Evolutionary conservation across 2,797 vertebrate genomes (phyloP).

Genomic region (Hemitrygon akajei): DNA sequence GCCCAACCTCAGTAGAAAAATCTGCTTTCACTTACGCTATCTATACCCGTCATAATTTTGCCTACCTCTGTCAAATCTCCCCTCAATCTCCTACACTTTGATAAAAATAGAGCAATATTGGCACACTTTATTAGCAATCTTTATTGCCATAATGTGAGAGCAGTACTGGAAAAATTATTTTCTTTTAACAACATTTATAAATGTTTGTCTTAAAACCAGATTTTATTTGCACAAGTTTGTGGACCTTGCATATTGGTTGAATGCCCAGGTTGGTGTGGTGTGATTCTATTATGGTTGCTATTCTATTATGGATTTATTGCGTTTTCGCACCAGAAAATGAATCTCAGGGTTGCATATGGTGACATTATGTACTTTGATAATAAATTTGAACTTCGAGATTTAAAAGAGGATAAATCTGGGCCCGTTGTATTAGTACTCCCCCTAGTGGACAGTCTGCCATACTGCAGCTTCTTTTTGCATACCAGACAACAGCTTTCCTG

Average conservation of each 20-base stretch:
- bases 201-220: background rate
- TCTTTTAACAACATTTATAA: background rate
- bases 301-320: too few species aligned
- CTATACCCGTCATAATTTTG: too few species aligned
- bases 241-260: too few species aligned
- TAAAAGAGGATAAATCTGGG: background rate
- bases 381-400: too few species aligned
- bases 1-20: too few species aligned
- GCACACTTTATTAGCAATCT: background rate
- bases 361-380: too few species aligned
- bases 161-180: background rate
- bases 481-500: background rate
- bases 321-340: too few species aligned
- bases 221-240: background rate
- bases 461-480: background rate
- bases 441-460: background rate
- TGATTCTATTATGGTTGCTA: too few species aligned
- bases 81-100: background rate
- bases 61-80: too few species aligned
- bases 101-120: background rate
- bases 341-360: too few species aligned
- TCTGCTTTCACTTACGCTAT: too few species aligned
- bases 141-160: background rate
- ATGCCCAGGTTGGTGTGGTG: too few species aligned
- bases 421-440: background rate